Conservation (phyloP, 2,113 vertebrate genomes). For the Alces alces region DNA sequence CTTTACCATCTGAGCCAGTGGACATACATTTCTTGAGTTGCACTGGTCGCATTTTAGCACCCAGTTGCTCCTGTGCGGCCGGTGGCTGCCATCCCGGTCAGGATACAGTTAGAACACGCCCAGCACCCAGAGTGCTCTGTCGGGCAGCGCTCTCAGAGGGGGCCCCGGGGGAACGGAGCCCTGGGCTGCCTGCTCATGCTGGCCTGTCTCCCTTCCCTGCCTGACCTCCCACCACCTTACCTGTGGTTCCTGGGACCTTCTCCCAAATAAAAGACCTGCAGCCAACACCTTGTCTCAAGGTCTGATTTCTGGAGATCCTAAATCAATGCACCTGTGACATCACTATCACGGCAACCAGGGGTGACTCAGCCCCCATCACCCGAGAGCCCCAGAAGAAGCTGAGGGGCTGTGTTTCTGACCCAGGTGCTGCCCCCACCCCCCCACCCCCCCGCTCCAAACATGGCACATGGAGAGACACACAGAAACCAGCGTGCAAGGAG, state of each 20-base stretch:
- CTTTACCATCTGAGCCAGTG: neutral
- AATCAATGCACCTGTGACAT: neutral
- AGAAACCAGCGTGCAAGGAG: neutral
- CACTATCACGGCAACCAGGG: fast-evolving
- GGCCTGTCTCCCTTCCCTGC: neutral
- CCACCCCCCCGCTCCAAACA: neutral
- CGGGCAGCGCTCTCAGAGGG: neutral
- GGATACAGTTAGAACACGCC: neutral
- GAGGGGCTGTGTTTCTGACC: neutral
- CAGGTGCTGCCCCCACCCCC: neutral
- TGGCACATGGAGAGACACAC: neutral
- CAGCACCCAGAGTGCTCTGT: neutral
- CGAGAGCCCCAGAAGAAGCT: neutral
- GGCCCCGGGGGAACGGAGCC: fast-evolving
- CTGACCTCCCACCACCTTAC: neutral
- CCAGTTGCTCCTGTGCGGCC: too few relatives aligned
- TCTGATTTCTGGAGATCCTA: neutral
- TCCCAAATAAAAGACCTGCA: neutral
- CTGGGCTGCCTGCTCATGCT: neutral
- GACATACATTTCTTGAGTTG: neutral
- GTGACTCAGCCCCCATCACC: neutral
- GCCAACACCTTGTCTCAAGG: neutral
- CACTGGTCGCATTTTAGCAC: neutral
- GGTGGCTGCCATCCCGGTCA: neutral
- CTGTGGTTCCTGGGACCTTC: neutral